These are phyloP conservation scores for Rattus norvegicus DNA, from an alignment of 2,113 vertebrate genomes.

Conservation along the genomic window GRCr8 NC_086035.1:41795001-41795500, in stretches of 20 bases:
- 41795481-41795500: accelerated
- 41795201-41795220: background rate
- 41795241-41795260: background rate
- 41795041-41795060: too few species aligned
- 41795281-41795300: too few species aligned
- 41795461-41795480: accelerated
- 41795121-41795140: too few species aligned
- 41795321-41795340: background rate
- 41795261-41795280: too few species aligned
- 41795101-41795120: too few species aligned
- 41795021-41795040: accelerated
- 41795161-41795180: background rate
- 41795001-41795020: background rate
- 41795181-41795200: background rate
- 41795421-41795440: background rate
- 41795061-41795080: accelerated
- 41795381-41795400: background rate
- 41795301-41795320: background rate
- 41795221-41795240: background rate
- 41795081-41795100: too few species aligned
- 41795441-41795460: background rate
- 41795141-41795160: accelerated
- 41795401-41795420: background rate
- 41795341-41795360: background rate
- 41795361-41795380: background rate